phyloP scores from a whole-genome alignment of 1,140 invertebrate species.

The Drosophila athabasca region DNA sequence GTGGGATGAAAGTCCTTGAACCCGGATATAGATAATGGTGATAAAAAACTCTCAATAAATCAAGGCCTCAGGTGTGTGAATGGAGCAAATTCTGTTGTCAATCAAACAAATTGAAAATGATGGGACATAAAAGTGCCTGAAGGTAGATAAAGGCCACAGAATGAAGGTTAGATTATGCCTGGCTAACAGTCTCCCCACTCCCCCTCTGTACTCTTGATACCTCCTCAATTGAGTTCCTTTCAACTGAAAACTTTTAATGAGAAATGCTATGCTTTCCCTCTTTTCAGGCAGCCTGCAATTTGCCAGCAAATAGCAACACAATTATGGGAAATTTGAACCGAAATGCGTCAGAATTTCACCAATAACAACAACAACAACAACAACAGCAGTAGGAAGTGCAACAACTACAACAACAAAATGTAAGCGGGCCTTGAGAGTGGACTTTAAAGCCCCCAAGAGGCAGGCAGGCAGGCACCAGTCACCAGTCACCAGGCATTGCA shows the following conservation, averaged over 20 bases:
- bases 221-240: neutral
- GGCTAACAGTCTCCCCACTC: too few relatives aligned
- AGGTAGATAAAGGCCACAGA: too few relatives aligned
- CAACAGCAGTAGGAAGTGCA: slow-evolving; percentile 11
- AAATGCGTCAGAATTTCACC: slow-evolving; percentile 35
- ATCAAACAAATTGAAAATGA: slow-evolving; percentile 13
- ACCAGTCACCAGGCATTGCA: slow-evolving; percentile 15
- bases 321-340: slow-evolving; percentile 60
- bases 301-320: slow-evolving; percentile 41
- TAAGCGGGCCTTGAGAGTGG: slow-evolving; percentile 44
- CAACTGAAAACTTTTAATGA: slow-evolving; percentile 37
- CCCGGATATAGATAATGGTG: neutral
- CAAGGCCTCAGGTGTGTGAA: slow-evolving; percentile 33
- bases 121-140: too few relatives aligned
- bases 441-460: slow-evolving; percentile 44
- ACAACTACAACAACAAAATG: slow-evolving; percentile 52
- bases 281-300: slow-evolving; percentile 54
- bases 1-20: slow-evolving; percentile 8
- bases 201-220: neutral
- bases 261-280: slow-evolving; percentile 17
- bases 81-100: slow-evolving; percentile 9
- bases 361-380: slow-evolving; percentile 40
- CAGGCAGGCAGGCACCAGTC: slow-evolving; percentile 6
- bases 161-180: too few relatives aligned
- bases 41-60: slow-evolving; percentile 34